A percentile compares a stretch with the other conserved stretches of the same genome.
phyloP scores from a whole-genome alignment of 1,140 invertebrate genomes.

The Leptinotarsa texana region DNA sequence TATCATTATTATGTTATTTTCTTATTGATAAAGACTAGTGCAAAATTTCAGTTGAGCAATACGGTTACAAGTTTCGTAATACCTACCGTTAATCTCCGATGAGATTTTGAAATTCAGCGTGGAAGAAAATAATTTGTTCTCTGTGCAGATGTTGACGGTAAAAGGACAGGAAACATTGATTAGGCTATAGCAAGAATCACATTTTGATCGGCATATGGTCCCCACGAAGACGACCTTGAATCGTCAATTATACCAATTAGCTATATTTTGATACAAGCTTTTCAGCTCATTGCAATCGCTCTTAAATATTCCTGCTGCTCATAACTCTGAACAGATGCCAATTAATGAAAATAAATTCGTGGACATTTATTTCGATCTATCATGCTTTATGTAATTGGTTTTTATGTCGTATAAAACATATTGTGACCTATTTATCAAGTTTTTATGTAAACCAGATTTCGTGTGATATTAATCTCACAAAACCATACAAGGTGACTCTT shows the following conservation, averaged over 20 bases:
- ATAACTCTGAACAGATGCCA: not conserved
- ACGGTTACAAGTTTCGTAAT: no score
- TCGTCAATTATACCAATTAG: slow-evolving; percentile 6
- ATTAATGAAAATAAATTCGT: not conserved
- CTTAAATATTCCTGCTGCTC: not conserved
- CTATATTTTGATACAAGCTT: slow-evolving; percentile 3
- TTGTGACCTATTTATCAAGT: not conserved
- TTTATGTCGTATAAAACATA: not conserved
- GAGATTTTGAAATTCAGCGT: not conserved
- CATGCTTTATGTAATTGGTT: not conserved
- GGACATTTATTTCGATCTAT: not conserved
- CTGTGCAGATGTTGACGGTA: not conserved
- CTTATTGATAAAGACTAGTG: no score
- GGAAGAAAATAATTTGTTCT: not conserved
- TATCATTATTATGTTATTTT: no score
- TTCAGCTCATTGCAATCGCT: not conserved
- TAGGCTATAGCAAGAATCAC: not conserved
- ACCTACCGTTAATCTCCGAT: not conserved
- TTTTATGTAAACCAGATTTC: no score
- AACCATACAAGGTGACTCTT: no score
- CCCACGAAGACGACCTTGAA: not conserved
- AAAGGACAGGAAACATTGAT: not conserved
- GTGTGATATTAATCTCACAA: no score
- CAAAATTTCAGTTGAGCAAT: no score
- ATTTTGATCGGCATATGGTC: not conserved